Evolutionary conservation across 2,113 vertebrate species (phyloP).

Genomic region (Pelvicachromis taeniatus): DNA sequence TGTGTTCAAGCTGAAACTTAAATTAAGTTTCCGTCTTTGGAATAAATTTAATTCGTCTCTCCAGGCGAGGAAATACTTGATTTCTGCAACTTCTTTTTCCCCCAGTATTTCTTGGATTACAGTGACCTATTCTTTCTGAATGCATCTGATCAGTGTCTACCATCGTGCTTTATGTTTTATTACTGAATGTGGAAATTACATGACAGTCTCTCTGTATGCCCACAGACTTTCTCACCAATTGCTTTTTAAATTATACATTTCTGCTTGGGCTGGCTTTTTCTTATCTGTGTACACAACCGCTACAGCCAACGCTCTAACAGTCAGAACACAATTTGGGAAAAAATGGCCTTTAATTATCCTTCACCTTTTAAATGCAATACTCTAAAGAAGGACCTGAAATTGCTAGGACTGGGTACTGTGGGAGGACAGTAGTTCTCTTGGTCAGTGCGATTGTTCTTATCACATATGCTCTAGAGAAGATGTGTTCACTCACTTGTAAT

Average conservation of each 20-base stretch:
- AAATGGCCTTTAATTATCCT: background rate
- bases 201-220: background rate
- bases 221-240: background rate
- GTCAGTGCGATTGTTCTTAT: background rate
- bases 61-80: background rate
- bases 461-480: background rate
- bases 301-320: background rate
- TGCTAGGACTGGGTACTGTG: background rate
- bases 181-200: background rate
- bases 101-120: background rate
- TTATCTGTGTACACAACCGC: background rate
- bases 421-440: background rate
- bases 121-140: background rate
- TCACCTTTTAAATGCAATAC: background rate
- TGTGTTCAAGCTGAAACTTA: background rate
- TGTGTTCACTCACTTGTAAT: background rate
- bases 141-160: background rate
- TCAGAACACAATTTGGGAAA: background rate
- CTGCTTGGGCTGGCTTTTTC: background rate
- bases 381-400: background rate
- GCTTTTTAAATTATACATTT: background rate
- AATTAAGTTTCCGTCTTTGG: background rate
- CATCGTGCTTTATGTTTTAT: background rate
- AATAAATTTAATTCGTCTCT: background rate
- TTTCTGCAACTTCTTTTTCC: background rate